Base-by-base conservation (phyloP, 2,113 vertebrate species). In the Spermophilus dauricus region DNA sequence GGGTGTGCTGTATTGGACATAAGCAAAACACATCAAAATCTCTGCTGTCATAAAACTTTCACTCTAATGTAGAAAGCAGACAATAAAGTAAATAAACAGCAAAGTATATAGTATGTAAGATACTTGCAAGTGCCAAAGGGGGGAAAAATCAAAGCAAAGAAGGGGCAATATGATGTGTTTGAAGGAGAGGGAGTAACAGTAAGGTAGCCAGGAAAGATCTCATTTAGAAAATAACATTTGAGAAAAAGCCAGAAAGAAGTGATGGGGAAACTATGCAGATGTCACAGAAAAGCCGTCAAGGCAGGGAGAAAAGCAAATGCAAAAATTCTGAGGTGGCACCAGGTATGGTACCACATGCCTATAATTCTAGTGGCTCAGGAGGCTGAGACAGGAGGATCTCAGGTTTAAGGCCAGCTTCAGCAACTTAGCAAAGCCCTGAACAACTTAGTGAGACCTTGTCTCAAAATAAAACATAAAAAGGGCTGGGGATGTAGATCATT, bases 221-320 rank as follows among this genome's bases (percentile, higher is more conserved):
- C 48, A 78, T 58, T 80, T 80, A 76, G 12, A 53, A 96, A 39
- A n/a, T 81, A 32, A 81, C 56, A 91, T 75, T 93, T 88, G 30
- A 95, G 16, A 32, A 84, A 70, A 0, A 56, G 22, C 9, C 56
- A 88, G 32, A 80, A 72, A 51, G 42, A 95, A 94, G 51, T 58
- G 26, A n/a, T 28, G 7, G 56, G 58, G 39, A 11, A 80, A 32
- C 16, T n/a, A 63, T 5, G 42, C 32, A 83, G 30, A 24, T 83
- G 67, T 67, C 18, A 32, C 26, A 75, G 42, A 87, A 83, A 75
- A 67, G 7, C 13, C 45, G 77, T 83, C 24, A 56, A 61, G 48
- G 12, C 81, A 26, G 8, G 65, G 8, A 17, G 8, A 56, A 5
- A 9, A 86, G 14, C 42, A 78, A 75, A 5, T n/a, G 10, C 5